phyloP scores from a whole-genome alignment of 2,113 vertebrate species.

The Tinamus guttatus region DNA sequence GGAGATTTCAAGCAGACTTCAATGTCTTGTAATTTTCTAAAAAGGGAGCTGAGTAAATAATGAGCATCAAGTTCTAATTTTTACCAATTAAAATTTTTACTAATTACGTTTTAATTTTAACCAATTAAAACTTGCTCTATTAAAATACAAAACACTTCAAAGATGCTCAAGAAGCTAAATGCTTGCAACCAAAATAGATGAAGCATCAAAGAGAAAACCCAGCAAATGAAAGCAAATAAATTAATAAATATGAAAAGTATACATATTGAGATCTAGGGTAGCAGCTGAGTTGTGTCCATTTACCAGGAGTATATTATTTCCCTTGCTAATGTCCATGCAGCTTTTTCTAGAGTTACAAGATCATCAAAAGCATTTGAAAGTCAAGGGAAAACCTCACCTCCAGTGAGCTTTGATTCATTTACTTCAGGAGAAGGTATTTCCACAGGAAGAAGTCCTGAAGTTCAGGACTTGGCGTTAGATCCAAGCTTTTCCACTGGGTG shows the following conservation, averaged over 20 bases:
- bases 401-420: background rate
- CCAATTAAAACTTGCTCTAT: background rate
- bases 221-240: background rate
- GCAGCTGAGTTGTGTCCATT: background rate
- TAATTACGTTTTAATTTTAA: background rate
- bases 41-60: background rate
- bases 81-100: background rate
- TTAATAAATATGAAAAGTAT: background rate
- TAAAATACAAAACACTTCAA: background rate
- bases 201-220: background rate
- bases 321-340: background rate
- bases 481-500: slow-evolving; percentile 29
- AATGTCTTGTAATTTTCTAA: background rate
- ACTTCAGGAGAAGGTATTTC: background rate
- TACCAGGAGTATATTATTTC: background rate
- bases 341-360: background rate
- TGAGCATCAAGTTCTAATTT: background rate
- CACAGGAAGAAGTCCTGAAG: background rate
- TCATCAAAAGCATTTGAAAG: background rate
- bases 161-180: background rate
- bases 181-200: fast-evolving
- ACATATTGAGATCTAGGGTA: background rate
- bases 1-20: background rate
- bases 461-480: background rate
- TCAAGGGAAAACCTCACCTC: background rate